Percentiles rank a stretch among this genome's conserved stretches.
phyloP scores from a whole-genome alignment of 2,113 vertebrate genomes.

The Thamnophis sirtalis region DNA sequence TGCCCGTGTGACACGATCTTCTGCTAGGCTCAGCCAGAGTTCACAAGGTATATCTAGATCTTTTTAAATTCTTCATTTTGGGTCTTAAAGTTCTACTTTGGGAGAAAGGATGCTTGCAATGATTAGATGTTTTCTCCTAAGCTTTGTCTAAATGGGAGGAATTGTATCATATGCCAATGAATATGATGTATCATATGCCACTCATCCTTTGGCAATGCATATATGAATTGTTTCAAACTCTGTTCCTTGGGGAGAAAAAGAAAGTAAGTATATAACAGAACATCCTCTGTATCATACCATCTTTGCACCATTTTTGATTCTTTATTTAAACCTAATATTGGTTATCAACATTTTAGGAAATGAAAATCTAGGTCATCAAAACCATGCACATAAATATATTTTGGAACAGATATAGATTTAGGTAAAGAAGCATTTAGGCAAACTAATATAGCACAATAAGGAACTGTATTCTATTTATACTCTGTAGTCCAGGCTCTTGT shows the following conservation, averaged over 20 bases:
- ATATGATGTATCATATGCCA: neutral
- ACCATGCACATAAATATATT: neutral
- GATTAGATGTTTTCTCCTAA: neutral
- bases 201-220: neutral
- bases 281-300: neutral
- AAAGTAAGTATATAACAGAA: neutral
- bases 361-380: neutral
- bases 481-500: neutral
- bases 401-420: neutral
- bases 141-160: neutral
- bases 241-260: neutral
- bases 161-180: neutral
- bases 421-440: neutral
- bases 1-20: slow-evolving; percentile 91
- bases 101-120: neutral
- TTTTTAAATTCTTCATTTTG: neutral
- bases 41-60: slow-evolving; percentile 80
- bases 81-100: neutral
- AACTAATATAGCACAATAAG: neutral
- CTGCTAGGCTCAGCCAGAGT: slow-evolving; percentile 92
- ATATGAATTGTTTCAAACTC: neutral
- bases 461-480: neutral
- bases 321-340: neutral
- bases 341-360: neutral
- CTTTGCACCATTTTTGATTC: neutral